Base-by-base conservation (phyloP, 30 jellyfish, hydroid and myxozoan species). In the Turritopsis rubra region DNA sequence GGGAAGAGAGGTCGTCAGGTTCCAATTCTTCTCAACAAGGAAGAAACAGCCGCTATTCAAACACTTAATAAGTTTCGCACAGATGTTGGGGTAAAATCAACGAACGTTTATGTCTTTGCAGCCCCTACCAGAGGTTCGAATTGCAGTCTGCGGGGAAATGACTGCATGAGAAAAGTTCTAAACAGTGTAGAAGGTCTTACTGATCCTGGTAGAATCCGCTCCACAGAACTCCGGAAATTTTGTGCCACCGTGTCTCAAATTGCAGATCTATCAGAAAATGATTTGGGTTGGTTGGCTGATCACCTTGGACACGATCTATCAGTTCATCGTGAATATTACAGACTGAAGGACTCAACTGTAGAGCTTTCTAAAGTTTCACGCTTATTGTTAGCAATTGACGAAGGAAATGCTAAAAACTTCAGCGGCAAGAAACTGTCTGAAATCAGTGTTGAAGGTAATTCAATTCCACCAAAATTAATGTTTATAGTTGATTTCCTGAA, bases 221-320 rank as follows among this genome's bases (percentile, higher is more conserved):
- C 81, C 68, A 79, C 88, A 1, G 53, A 86, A 53, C 73, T 86
- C 23, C 70, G 88, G 75, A 86, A 79, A 79, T 86, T 24, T 76
- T 82, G 85, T 53, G 88, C 94, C 26, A 86, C 88, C 16, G 88
- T 86, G 19, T 78, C 94, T 25, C 88, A 86, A 82, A 79, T 86
- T 29, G 79, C 76, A 28, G 88, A 86, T 86, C 85, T 86, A 74
- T 54, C 79, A 31, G 75, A 73, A 31, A 54, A 79, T 20, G 94
- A 86, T 29, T 75, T 78, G 71, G 88, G 76, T 18, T 86, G 94
- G 85, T 65, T 86, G 60, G 94, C 94, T 27, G 79, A 65, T 41
- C 94, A 86, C 73, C 71, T 86, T 84, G 94, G 88, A 76, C 94
- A 86, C 53, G 88, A 86, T 76, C 54, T 86, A 20, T 79, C 88